Percentiles rank a stretch among this genome's conserved stretches.
Evolutionary conservation across 2,888 invertebrate species (phyloP).

Genomic region (Nephrocerus scutellatus): DNA sequence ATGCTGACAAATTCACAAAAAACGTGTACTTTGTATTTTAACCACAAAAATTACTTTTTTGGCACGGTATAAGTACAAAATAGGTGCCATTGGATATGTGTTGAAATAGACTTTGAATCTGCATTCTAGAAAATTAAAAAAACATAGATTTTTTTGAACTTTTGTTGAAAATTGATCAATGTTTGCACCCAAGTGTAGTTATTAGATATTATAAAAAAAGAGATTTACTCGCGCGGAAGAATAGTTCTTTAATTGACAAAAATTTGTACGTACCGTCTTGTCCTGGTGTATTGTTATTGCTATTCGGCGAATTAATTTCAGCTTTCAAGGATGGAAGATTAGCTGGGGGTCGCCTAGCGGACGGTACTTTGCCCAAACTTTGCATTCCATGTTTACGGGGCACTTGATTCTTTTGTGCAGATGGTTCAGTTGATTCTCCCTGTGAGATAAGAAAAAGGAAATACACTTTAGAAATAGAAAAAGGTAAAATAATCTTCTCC

Average conservation of each 20-base stretch:
- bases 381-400: slow-evolving; percentile 99
- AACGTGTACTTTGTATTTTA: too few relatives aligned
- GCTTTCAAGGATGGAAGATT: slow-evolving; percentile 98
- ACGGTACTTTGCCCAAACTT: slow-evolving; percentile 98
- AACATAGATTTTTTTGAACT: slow-evolving; percentile 28
- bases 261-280: slow-evolving; percentile 29
- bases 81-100: too few relatives aligned
- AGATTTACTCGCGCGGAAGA: too few relatives aligned
- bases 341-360: slow-evolving; percentile 96
- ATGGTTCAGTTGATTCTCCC: slow-evolving; percentile 83
- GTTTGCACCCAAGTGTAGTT: too few relatives aligned
- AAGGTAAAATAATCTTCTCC: slow-evolving; percentile 5
- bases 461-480: slow-evolving; percentile 12
- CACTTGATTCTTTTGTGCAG: slow-evolving; percentile 80
- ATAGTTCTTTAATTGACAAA: not conserved
- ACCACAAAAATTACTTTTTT: too few relatives aligned
- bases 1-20: too few relatives aligned
- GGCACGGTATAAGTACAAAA: too few relatives aligned
- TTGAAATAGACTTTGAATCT: too few relatives aligned
- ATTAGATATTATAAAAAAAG: too few relatives aligned
- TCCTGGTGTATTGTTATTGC: slow-evolving; percentile 32
- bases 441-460: slow-evolving; percentile 40
- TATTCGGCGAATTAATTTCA: slow-evolving; percentile 58
- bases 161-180: slow-evolving; percentile 25
- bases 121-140: too few relatives aligned